Evolutionary conservation across 37 sponge, comb jelly and placozoan genomes (phyloP).

Genomic region (Aphrocallistes beatrix): DNA sequence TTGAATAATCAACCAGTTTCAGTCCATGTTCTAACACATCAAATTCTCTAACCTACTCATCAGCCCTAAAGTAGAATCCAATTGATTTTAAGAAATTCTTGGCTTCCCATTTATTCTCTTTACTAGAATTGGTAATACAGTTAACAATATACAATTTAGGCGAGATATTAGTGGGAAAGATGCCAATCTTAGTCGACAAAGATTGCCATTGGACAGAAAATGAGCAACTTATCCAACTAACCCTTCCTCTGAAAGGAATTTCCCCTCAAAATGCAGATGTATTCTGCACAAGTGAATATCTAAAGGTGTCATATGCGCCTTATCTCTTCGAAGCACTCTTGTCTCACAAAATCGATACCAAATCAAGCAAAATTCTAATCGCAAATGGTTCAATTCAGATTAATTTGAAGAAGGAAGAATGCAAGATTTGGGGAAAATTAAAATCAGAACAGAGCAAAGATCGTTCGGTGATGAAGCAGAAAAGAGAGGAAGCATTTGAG

Average conservation of each 20-base stretch:
- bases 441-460: constrained; percentile 23
- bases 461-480: constrained; percentile 31
- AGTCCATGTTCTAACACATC: too few relatives aligned
- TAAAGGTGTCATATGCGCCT: constrained; percentile 74
- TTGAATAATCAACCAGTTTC: too few relatives aligned
- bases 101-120: too few relatives aligned
- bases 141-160: too few relatives aligned
- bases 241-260: neutral
- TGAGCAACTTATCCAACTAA: constrained; percentile 39
- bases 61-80: too few relatives aligned
- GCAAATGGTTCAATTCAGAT: constrained; percentile 60
- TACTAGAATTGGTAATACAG: too few relatives aligned
- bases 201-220: constrained; percentile 87
- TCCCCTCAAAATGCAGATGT: constrained; percentile 43
- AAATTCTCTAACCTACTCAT: too few relatives aligned
- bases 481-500: constrained; percentile 47
- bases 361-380: constrained; percentile 34
- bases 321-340: constrained; percentile 70
- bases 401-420: constrained; percentile 9
- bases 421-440: neutral
- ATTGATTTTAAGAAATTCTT: too few relatives aligned
- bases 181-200: constrained; percentile 76
- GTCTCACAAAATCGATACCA: constrained; percentile 40
- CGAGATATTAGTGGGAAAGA: too few relatives aligned
- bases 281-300: constrained; percentile 50